Percentiles rank a stretch among this genome's conserved stretches.
Evolutionary conservation across 2,888 invertebrate species (phyloP).

Genomic region (Amorpha juglandis): DNA sequence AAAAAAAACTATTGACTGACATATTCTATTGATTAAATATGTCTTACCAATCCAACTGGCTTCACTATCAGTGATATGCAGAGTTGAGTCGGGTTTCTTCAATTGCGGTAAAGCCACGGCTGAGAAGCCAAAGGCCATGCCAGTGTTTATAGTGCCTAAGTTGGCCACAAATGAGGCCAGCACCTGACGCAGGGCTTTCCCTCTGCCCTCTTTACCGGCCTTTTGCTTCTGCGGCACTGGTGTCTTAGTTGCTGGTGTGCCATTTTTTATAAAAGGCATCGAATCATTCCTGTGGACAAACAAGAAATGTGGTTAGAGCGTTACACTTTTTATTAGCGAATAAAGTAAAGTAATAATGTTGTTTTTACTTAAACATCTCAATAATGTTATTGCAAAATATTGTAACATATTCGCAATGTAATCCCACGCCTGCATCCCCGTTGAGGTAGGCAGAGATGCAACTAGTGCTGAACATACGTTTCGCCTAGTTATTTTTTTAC

Average conservation of each 20-base stretch:
- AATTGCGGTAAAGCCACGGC: slow-evolving; percentile 87
- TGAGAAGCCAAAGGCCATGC: slow-evolving; percentile 88
- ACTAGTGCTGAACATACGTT: no score
- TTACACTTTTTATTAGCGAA: no score
- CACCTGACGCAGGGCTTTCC: slow-evolving; percentile 82
- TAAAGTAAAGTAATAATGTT: no score
- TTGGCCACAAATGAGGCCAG: slow-evolving; percentile 87
- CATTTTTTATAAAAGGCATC: slow-evolving; percentile 73
- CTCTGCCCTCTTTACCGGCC: slow-evolving; percentile 65
- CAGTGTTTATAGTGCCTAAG: slow-evolving; percentile 88
- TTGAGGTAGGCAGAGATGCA: no score
- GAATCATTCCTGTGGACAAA: slow-evolving; percentile 64
- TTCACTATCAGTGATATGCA: slow-evolving; percentile 82
- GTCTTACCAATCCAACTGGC: slow-evolving; percentile 88
- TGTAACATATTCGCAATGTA: no score
- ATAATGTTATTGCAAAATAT: no score
- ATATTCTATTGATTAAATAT: not conserved
- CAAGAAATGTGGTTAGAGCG: not conserved
- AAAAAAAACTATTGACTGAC: no score
- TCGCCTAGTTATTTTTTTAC: no score
- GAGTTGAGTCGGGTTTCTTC: slow-evolving; percentile 71
- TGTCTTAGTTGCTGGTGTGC: slow-evolving; percentile 54
- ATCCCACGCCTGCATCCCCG: no score
- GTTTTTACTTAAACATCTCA: no score
- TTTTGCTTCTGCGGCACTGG: slow-evolving; percentile 48